Conservation (phyloP, 2,888 invertebrate species). For the Pterostichus madidus region DNA sequence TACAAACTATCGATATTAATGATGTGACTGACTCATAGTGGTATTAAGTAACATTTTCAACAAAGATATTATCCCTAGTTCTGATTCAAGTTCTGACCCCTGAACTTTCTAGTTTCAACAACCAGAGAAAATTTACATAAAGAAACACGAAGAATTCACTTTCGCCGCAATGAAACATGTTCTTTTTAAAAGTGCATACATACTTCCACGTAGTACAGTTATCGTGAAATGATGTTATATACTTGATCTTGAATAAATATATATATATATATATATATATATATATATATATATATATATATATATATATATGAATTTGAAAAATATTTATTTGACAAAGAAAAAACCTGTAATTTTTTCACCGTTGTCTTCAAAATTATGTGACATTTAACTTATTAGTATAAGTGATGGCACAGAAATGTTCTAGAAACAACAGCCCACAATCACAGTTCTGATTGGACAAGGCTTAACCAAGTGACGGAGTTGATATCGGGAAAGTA, state of each 20-base stretch:
- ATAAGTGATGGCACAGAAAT: conserved; percentile 4
- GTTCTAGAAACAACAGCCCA: conserved; percentile 30
- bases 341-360: too few species aligned
- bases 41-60: conserved; percentile 25
- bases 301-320: too few species aligned
- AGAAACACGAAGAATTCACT: background rate
- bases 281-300: too few species aligned
- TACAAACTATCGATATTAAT: too few species aligned
- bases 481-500: conserved; percentile 31
- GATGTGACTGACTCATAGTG: too few species aligned
- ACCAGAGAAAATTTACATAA: conserved; percentile 14
- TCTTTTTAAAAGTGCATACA: background rate
- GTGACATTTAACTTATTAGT: background rate
- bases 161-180: background rate
- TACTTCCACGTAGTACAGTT: background rate
- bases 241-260: conserved; percentile 20
- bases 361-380: background rate
- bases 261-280: too few species aligned
- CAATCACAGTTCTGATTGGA: background rate
- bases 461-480: background rate
- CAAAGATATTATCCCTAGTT: conserved; percentile 37
- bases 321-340: too few species aligned
- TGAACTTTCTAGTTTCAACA: conserved; percentile 46
- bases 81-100: conserved; percentile 15
- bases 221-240: conserved; percentile 8